phyloP scores from a whole-genome alignment of 2,113 vertebrate genomes.

The Malurus melanocephalus region DNA sequence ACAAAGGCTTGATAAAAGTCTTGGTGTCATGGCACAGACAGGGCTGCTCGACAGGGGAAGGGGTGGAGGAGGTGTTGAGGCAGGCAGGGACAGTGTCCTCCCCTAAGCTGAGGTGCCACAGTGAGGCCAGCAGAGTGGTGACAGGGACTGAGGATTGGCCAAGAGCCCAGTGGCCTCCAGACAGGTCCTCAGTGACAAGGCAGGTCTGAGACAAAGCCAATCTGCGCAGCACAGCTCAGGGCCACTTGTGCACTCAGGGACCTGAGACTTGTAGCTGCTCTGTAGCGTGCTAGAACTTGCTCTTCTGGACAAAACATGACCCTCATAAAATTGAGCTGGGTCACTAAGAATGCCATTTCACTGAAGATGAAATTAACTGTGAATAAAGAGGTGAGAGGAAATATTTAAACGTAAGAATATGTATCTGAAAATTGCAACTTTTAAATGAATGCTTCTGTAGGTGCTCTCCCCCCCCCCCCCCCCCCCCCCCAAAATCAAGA shows the following conservation, averaged over 20 bases:
- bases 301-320: background rate
- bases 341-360: background rate
- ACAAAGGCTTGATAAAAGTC: background rate
- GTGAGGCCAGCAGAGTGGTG: background rate
- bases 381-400: background rate
- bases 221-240: background rate
- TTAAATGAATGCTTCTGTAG: background rate
- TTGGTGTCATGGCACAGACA: background rate
- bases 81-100: background rate
- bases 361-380: background rate
- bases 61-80: accelerated
- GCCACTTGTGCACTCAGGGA: background rate
- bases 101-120: background rate
- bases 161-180: background rate
- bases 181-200: background rate
- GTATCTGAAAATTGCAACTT: background rate
- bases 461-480: too few relatives aligned
- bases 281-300: background rate
- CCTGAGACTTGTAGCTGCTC: background rate
- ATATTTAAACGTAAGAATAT: background rate
- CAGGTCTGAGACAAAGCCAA: background rate
- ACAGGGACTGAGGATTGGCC: background rate
- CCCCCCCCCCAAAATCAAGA: background rate
- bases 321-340: background rate
- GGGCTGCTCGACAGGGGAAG: accelerated